Percentiles rank a stretch among this genome's conserved stretches.
phyloP scores from a whole-genome alignment of 2,113 vertebrate species.

The Micromys minutus region DNA sequence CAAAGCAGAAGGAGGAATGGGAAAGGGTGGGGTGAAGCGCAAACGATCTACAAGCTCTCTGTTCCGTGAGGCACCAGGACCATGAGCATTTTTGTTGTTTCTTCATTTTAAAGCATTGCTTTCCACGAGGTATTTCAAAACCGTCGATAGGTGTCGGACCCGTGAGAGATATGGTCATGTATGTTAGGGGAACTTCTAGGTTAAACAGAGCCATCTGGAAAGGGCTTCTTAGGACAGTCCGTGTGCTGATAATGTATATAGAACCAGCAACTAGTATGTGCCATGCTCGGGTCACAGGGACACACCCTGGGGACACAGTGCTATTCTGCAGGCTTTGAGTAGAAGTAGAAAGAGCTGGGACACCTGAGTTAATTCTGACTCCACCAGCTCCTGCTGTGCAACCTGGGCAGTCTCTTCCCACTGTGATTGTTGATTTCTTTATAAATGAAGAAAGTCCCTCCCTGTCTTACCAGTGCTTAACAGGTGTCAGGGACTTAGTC shows the following conservation, averaged over 20 bases:
- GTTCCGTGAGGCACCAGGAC: neutral
- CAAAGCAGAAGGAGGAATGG: neutral
- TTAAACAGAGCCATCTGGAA: neutral
- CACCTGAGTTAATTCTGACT: neutral
- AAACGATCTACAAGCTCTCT: neutral
- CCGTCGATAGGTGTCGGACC: neutral
- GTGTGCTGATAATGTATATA: accelerated
- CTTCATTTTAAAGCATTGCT: slow-evolving; percentile 3
- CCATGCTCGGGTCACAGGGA: neutral
- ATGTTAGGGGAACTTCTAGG: neutral
- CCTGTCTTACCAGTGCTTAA: neutral
- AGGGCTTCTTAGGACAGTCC: neutral
- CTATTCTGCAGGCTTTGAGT: neutral
- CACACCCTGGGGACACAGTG: neutral
- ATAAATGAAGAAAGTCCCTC: neutral
- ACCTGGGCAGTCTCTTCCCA: neutral
- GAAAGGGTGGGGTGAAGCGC: neutral
- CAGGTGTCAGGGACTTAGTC: neutral
- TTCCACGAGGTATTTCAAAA: slow-evolving; percentile 21
- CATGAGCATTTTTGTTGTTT: neutral
- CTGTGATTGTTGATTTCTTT: neutral
- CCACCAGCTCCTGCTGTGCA: neutral
- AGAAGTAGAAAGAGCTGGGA: neutral
- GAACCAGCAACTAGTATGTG: neutral
- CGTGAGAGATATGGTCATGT: neutral